These are phyloP conservation scores for Drosophila buzzatii DNA, from an alignment of 2,888 invertebrate species.

Conservation along the genomic window DNA sequence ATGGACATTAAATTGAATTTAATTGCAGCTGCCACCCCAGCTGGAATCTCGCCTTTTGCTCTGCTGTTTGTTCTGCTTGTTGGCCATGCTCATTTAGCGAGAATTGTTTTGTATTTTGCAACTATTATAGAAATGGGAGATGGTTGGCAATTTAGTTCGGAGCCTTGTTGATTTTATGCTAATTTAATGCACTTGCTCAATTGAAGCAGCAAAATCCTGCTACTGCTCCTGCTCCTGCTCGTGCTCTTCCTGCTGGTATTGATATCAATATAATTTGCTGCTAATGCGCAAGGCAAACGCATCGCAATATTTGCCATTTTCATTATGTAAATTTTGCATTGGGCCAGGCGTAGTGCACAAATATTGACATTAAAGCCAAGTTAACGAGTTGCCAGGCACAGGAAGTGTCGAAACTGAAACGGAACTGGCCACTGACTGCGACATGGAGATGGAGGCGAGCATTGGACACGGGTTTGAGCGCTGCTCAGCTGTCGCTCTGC, in stretches of 20 bases:
- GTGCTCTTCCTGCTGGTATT: constrained; percentile 20
- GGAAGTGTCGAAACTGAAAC: constrained; percentile 34
- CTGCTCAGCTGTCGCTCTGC: constrained; percentile 54
- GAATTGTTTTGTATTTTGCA: constrained; percentile 66
- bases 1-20: constrained; percentile 73
- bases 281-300: constrained; percentile 64
- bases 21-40: constrained; percentile 61
- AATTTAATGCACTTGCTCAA: constrained; percentile 72
- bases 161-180: constrained; percentile 73
- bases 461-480: constrained; percentile 33
- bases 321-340: constrained; percentile 68
- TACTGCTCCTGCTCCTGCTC: neutral
- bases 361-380: constrained; percentile 66
- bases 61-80: constrained; percentile 52
- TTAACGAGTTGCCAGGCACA: constrained; percentile 59
- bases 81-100: constrained; percentile 46
- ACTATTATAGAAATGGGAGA: constrained; percentile 42
- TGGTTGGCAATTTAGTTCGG: constrained; percentile 23
- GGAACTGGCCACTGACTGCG: constrained; percentile 55
- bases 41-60: constrained; percentile 3
- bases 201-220: neutral
- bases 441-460: constrained; percentile 8
- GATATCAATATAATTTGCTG: constrained; percentile 73
- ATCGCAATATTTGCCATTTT: constrained; percentile 63
- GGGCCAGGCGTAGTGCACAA: constrained; percentile 26